Evolutionary conservation across 2,888 invertebrate genomes (phyloP), one percentile per base, ranked within the genome.

Genomic region (Alitta virens): DNA sequence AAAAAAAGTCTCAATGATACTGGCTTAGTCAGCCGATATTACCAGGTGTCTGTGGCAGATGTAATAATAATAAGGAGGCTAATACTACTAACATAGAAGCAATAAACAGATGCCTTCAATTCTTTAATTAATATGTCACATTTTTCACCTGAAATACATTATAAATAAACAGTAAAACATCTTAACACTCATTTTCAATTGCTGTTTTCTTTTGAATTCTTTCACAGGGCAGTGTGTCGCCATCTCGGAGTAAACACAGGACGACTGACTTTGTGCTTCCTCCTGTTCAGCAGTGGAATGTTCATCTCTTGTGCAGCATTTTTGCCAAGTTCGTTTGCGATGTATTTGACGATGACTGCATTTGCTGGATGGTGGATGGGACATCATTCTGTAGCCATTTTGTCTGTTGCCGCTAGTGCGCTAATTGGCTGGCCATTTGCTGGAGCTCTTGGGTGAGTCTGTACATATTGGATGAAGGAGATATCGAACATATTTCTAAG

Each of bases 381-480:
- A 59, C 87, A 89, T 68, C 90, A 90, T 51, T 87, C 90, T 66
- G 80, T 91, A 25, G 91, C 95, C 1, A 88, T 97, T 40, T 87
- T 92, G 75, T 85, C 91, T 38, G 89, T 90, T 0, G 98, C 96
- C 0, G 86, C 91, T 38, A 91, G 93, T 33, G 86, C 92, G 21
- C 78, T 89, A 74, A 71, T 88, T 83, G 94, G 97, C 68, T 99
- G 99, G 99, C 99, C 99, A 0, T 99, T 99, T 86, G 93, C 94
- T 63, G 96, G 89, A 0, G 82, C 96, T n/a, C 85, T 98, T 23
- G 96, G 97, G 86, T 81, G 68, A 66, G 72, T 66, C n/a, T 18
- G 33, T 33, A n/a, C n/a, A n/a, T n/a, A n/a, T n/a, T n/a, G n/a
- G n/a, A n/a, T n/a, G n/a, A n/a, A n/a, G n/a, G n/a, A n/a, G n/a